These are phyloP conservation scores for Varecia variegata DNA, from an alignment of 2,797 vertebrate genomes.

Conservation along the genomic window DNA sequence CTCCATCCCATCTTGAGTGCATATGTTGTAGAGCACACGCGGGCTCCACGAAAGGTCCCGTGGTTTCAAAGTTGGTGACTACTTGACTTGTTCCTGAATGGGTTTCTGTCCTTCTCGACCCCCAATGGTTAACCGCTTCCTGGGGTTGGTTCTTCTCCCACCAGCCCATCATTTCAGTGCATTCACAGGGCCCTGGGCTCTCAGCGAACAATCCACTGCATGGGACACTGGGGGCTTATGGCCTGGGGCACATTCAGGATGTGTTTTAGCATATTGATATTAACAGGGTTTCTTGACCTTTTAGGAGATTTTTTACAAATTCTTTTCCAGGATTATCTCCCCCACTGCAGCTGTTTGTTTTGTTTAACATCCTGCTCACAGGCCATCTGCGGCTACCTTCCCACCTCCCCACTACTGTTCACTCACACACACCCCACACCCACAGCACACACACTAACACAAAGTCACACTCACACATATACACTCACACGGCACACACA, in stretches of 20 bases:
- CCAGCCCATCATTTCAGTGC: neutral
- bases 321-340: neutral
- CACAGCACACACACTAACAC: neutral
- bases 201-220: fast-evolving
- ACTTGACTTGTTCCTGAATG: neutral
- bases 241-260: neutral
- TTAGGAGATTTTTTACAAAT: neutral
- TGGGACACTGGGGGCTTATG: neutral
- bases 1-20: neutral
- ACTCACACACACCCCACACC: neutral
- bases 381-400: neutral
- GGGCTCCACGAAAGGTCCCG: too few species aligned
- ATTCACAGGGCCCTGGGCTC: neutral
- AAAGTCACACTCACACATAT: neutral
- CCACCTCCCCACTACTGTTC: neutral
- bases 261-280: neutral
- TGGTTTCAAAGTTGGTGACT: neutral
- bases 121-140: too few species aligned
- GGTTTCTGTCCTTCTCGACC: neutral
- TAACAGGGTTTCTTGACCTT: neutral
- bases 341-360: neutral
- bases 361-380: neutral
- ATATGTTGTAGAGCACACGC: neutral
- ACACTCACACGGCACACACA: neutral
- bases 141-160: neutral